Evolutionary conservation across 2,888 invertebrate genomes (phyloP), one percentile per base, ranked within the genome.

Genomic region (Ichneumon xanthorius): DNA sequence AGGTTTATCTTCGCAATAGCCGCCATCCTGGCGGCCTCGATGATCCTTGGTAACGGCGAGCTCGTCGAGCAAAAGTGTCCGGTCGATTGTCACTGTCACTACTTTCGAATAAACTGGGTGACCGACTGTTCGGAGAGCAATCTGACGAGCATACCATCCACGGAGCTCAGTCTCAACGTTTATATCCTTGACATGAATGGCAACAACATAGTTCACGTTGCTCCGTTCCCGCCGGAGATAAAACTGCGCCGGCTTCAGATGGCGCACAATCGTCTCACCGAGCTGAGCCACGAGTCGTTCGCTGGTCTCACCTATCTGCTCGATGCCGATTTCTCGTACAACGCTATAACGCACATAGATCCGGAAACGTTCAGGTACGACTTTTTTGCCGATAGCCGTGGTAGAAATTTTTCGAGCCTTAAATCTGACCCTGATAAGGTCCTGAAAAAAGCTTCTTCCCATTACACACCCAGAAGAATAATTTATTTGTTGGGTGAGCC

Each of bases 41-140:
- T 90, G 58, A 82, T 88, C 40, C 88, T 92, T 53, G 95, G 95
- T 89, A 96, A 96, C 89, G 96, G 96, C 75, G 96, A 96, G 89
- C 94, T 95, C 89, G 95, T 95, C 87, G 96, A 96, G 90, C 93
- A 96, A 90, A 96, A 96, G 91, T 97, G 97, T 89, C 97, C 97
- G 0, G 96, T 96, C 87, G 96, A 96, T 89, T 97, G 97, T 91
- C 96, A 96, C 91, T 97, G 97, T 90, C 96, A 97, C 94, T 97
- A 96, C 94, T 96, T 96, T 94, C 95, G 96, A 85, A 96, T 96
- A 90, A 96, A 97, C 94, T 97, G 96, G 96, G 96, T 97, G 89
- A 96, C 96, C 1, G 97, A 97, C 91, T 97, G 97, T 90, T 97
- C 97, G 0, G 96, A 96, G 90, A 96, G 96, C 94, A 96, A 96